phyloP scores from a whole-genome alignment of 2,797 vertebrate species.

The Melanotaenia maccullochi region DNA sequence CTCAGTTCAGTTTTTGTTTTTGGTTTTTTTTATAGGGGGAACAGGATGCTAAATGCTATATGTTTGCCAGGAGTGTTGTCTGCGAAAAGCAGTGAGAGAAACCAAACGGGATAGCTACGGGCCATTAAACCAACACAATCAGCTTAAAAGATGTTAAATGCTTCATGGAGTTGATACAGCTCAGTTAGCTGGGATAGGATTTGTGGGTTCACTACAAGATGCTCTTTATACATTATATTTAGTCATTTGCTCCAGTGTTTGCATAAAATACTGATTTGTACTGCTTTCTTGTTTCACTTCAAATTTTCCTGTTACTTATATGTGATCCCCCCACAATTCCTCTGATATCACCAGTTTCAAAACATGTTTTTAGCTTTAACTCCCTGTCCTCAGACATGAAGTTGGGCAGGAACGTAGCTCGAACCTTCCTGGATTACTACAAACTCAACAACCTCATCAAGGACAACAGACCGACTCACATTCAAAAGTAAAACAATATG shows the following conservation, averaged over 20 bases:
- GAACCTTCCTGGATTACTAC: constrained; percentile 97
- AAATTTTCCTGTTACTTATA: background rate
- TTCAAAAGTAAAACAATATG: constrained; percentile 71
- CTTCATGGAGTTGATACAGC: background rate
- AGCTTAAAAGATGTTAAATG: constrained; percentile 1
- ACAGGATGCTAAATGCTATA: too few relatives aligned
- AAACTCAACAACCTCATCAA: constrained; percentile 87
- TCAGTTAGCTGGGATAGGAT: constrained; percentile 1
- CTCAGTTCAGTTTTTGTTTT: background rate
- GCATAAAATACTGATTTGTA: background rate
- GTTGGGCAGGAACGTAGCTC: constrained; percentile 93
- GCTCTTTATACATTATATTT: background rate
- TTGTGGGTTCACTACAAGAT: background rate
- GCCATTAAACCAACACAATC: background rate
- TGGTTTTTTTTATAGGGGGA: background rate
- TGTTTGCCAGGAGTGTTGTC: constrained; percentile 6
- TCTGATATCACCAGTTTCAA: background rate
- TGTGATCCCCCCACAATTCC: background rate
- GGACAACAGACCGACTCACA: constrained; percentile 80
- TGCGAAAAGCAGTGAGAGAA: background rate
- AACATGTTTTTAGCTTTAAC: constrained; percentile 77
- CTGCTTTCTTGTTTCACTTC: background rate
- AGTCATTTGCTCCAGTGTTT: background rate
- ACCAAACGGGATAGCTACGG: background rate
- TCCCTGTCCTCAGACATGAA: constrained; percentile 89